Evolutionary conservation across 2,888 invertebrate species (phyloP).

Genomic region (Archips crataeganus): DNA sequence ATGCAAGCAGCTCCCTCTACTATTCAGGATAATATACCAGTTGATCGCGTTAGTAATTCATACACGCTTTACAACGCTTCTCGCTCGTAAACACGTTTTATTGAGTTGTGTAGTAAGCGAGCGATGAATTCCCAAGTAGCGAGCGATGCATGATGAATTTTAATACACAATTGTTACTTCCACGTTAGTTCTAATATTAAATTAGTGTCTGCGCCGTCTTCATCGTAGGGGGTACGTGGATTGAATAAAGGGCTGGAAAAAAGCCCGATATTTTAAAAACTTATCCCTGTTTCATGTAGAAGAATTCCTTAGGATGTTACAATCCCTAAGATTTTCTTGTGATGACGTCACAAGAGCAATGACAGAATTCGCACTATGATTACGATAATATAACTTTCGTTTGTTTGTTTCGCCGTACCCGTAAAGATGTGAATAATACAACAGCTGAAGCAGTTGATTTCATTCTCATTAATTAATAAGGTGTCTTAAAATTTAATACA

Average conservation of each 20-base stretch:
- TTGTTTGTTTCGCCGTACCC: no score
- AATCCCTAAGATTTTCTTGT: no score
- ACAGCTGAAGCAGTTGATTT: no score
- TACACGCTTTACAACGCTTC: constrained; percentile 67
- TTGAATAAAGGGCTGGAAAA: not conserved
- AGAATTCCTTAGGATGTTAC: no score
- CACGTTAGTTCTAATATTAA: not conserved
- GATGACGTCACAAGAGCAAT: no score
- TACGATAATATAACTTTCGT: no score
- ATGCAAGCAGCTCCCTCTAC: not conserved
- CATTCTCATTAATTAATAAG: no score
- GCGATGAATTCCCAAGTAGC: constrained; percentile 74
- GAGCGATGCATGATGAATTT: constrained; percentile 70
- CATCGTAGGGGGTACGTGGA: not conserved
- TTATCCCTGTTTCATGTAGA: no score
- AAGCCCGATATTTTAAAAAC: no score
- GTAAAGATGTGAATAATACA: no score
- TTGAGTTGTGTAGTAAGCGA: constrained; percentile 68
- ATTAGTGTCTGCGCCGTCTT: not conserved
- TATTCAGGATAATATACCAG: constrained; percentile 20
- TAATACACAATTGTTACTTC: constrained; percentile 49
- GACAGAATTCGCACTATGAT: no score
- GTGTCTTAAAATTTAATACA: no score
- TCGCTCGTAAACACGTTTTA: constrained; percentile 75
- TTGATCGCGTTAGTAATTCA: constrained; percentile 62